Evolutionary conservation across 1,140 invertebrate genomes (phyloP).

Genomic region (Apis florea): DNA sequence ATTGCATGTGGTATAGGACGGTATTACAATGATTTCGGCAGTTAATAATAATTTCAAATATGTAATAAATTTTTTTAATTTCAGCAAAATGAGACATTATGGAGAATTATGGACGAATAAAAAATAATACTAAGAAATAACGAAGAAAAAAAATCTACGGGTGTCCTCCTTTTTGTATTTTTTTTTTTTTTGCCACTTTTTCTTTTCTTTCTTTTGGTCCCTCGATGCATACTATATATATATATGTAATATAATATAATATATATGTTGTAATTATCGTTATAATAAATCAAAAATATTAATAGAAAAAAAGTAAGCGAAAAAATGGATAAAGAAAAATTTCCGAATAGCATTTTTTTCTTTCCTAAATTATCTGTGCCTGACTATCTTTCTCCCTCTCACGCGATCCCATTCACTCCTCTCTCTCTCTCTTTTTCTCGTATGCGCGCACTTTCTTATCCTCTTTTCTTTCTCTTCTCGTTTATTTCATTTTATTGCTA

Average conservation of each 20-base stretch:
- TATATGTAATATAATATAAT: slow-evolving; percentile 20
- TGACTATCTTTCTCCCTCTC: slow-evolving; percentile 6
- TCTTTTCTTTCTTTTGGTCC: slow-evolving; percentile 15
- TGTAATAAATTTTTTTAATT: background rate
- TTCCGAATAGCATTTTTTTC: background rate
- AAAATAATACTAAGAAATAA: background rate
- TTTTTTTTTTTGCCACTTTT: background rate
- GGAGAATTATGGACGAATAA: background rate
- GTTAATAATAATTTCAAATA: slow-evolving; percentile 4
- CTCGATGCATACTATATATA: slow-evolving; percentile 31
- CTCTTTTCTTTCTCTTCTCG: slow-evolving; percentile 7
- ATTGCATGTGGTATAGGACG: background rate
- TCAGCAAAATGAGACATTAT: too few species aligned
- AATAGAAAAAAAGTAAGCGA: slow-evolving; percentile 1
- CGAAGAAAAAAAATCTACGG: background rate
- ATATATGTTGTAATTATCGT: background rate
- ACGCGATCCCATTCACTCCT: slow-evolving; percentile 8
- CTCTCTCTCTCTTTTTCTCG: slow-evolving; percentile 4
- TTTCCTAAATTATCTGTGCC: slow-evolving; percentile 3
- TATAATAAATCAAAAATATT: background rate
- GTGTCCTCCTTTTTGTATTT: background rate
- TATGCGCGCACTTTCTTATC: background rate
- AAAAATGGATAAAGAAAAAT: background rate
- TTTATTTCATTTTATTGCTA: background rate
- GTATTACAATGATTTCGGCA: slow-evolving; percentile 10